Evolutionary conservation across 2,113 vertebrate species (phyloP).

Genomic region (Gobio gobio): DNA sequence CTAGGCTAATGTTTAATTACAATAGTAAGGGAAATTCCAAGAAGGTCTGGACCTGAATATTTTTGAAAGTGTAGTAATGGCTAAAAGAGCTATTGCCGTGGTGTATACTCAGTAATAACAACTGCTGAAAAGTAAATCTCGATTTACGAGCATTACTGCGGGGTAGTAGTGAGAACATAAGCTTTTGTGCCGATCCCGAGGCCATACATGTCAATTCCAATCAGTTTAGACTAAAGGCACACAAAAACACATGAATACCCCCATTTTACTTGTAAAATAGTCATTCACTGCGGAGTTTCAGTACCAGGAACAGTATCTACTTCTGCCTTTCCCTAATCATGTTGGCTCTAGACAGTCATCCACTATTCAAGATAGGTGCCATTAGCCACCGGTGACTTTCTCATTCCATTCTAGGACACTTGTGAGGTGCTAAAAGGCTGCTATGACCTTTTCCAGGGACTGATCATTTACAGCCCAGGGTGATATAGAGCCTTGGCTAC

Average conservation of each 20-base stretch:
- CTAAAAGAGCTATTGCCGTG: not conserved
- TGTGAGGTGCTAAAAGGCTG: slow-evolving; percentile 58
- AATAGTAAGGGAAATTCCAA: not conserved
- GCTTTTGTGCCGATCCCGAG: not conserved
- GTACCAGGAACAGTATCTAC: not conserved
- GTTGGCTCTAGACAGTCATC: slow-evolving; percentile 21
- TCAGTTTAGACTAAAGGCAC: slow-evolving; percentile 7
- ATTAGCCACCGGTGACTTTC: slow-evolving; percentile 54
- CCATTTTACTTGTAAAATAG: not conserved
- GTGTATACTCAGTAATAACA: not conserved
- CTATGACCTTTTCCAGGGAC: slow-evolving; percentile 66
- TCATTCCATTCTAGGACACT: slow-evolving; percentile 65
- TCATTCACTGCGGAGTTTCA: not conserved
- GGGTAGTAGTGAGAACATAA: not conserved
- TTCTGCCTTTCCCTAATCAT: not conserved
- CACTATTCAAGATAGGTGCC: slow-evolving; percentile 34
- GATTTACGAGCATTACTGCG: not conserved
- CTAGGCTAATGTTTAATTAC: not conserved
- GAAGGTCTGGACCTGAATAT: not conserved
- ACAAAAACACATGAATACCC: not conserved
- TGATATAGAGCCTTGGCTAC: slow-evolving; percentile 50
- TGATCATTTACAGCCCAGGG: slow-evolving; percentile 63
- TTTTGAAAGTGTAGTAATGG: not conserved
- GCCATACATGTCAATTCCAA: not conserved
- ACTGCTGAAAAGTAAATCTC: not conserved